These are phyloP conservation scores for Euphonia xanthogaster DNA, from an alignment of 2,797 vertebrate genomes.

Conservation along the genomic window DNA sequence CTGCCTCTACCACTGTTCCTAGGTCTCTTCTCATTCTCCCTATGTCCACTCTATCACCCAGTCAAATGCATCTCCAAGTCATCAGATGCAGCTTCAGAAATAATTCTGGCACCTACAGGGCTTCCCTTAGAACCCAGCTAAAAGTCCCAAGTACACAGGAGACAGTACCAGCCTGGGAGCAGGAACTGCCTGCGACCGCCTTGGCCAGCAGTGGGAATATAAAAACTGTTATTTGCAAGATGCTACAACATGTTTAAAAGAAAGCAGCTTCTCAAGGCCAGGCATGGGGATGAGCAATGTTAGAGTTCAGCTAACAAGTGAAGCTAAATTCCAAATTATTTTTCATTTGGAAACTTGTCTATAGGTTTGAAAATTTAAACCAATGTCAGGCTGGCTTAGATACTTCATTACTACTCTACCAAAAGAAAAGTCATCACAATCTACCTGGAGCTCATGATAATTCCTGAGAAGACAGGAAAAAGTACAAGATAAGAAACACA, in stretches of 20 bases:
- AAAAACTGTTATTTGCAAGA: background rate
- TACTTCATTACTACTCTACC: background rate
- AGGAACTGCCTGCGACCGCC: background rate
- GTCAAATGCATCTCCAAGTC: background rate
- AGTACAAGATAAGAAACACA: background rate
- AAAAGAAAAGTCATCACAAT: background rate
- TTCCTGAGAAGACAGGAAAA: background rate
- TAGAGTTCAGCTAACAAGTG: background rate
- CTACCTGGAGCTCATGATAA: background rate
- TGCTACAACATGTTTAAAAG: background rate
- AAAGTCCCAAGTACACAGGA: background rate
- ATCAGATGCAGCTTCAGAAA: background rate
- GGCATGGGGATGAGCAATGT: background rate
- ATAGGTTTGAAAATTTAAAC: background rate
- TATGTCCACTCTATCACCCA: background rate
- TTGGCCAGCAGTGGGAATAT: background rate
- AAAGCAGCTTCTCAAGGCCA: background rate
- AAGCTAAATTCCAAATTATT: background rate
- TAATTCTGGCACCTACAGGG: background rate
- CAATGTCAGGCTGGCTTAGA: background rate
- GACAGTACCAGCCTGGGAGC: background rate
- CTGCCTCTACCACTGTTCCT: background rate
- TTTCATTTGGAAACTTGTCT: background rate
- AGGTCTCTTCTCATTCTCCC: background rate
- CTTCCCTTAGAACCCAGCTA: background rate